phyloP scores from a whole-genome alignment of 1,140 invertebrate genomes.

The Ditylenchus dipsaci region DNA sequence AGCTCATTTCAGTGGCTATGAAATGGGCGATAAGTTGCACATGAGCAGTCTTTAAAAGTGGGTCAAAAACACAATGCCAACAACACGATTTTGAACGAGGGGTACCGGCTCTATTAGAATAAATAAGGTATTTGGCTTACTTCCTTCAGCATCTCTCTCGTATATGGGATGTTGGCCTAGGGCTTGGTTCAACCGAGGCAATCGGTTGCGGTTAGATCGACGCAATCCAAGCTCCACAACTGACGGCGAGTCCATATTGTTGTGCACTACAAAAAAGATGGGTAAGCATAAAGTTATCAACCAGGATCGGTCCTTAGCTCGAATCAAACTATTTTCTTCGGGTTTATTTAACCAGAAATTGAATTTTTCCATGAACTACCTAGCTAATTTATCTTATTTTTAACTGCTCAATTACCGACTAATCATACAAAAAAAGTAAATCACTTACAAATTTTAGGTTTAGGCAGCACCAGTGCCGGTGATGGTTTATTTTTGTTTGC shows the following conservation, averaged over 20 bases:
- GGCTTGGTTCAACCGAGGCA: conserved; percentile 9
- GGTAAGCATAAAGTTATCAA: too few relatives aligned
- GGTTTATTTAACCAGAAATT: too few relatives aligned
- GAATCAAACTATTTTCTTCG: too few relatives aligned
- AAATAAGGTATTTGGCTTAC: conserved; percentile 12
- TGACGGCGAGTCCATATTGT: conserved; percentile 17
- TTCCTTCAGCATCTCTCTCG: conserved; percentile 14
- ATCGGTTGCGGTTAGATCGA: conserved; percentile 12
- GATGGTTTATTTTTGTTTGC: neutral
- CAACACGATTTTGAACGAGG: too few relatives aligned
- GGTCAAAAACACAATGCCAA: too few relatives aligned
- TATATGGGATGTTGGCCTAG: conserved; percentile 12
- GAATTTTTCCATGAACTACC: too few relatives aligned
- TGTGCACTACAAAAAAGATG: conserved; percentile 1
- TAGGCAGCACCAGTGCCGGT: neutral
- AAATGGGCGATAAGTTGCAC: too few relatives aligned
- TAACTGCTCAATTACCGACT: too few relatives aligned
- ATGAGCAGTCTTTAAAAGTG: too few relatives aligned
- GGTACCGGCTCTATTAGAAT: too few relatives aligned
- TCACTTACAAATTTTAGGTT: neutral
- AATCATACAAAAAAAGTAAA: neutral
- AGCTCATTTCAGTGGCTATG: too few relatives aligned
- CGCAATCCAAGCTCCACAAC: conserved; percentile 10
- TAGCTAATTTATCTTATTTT: neutral
- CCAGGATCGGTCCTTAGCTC: too few relatives aligned